Conservation (phyloP, 2,113 vertebrate species). For the Oenanthe melanoleuca region DNA sequence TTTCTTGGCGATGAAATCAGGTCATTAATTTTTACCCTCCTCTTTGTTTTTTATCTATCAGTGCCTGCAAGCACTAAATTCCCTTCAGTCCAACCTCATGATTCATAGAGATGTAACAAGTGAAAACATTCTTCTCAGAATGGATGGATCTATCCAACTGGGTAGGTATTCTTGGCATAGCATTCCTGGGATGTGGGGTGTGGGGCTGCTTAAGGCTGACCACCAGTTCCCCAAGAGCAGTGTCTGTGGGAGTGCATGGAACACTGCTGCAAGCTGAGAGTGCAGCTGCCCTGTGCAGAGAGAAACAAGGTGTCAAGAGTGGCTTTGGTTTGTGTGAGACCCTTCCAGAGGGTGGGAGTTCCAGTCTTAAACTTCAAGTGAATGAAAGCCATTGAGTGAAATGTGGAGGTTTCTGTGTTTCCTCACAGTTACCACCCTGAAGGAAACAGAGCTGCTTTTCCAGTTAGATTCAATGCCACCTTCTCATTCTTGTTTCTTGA, state of each 20-base stretch:
- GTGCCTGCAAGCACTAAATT: conserved; percentile 95
- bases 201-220: background rate
- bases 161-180: conserved; percentile 78
- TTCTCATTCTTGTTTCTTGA: conserved; percentile 39
- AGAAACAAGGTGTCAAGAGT: background rate
- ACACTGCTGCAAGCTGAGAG: background rate
- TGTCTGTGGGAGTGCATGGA: background rate
- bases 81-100: conserved; percentile 92
- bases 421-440: background rate
- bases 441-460: background rate
- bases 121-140: conserved; percentile 95
- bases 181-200: background rate
- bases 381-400: background rate
- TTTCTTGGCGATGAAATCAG: conserved; percentile 17
- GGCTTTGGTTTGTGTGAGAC: background rate
- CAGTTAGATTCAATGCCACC: background rate
- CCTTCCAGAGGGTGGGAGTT: background rate
- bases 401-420: background rate
- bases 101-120: conserved; percentile 98
- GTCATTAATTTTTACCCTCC: background rate
- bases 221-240: background rate
- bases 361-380: background rate
- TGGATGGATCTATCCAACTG: conserved; percentile 96
- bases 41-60: conserved; percentile 58
- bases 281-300: background rate